Evolutionary conservation across 2,797 vertebrate species (phyloP), one percentile per base, ranked within the genome.

Genomic region (Fistularia commersonii): DNA sequence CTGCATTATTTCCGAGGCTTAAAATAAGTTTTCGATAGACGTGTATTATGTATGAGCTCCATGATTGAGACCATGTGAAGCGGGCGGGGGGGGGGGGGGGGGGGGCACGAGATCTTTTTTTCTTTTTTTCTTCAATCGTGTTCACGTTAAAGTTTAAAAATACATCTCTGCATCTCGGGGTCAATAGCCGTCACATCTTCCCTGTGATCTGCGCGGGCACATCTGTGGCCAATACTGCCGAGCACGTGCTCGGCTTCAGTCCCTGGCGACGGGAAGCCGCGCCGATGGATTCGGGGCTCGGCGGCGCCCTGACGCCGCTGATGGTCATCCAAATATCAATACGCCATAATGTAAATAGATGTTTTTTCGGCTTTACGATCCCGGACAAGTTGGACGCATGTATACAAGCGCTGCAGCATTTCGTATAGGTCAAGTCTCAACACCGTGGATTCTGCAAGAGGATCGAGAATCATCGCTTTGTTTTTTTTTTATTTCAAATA

Each of bases 141-240:
- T 90, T 91, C 87, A 91, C 91, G 88, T 94, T 90, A 94, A 93
- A 90, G 90, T 88, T 86, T 81, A 89, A 91, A 91, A 90, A 89
- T 88, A 85, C 87, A 84, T 82, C 89, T 86, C 75, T 85, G 85
- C 89, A 89, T 92, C 87, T 85, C 88, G 89, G 23, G 93, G 94
- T 93, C 94, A 93, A 95, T 93, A 23, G 90, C 93, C 93, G 91
- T 92, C 78, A 80, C 87, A 59, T 89, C 91, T 90, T 87, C 82
- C 80, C 76, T 88, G 88, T 89, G 83, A 90, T 90, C 85, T 85
- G 77, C 64, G 74, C 72, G 74, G 81, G 79, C 77, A 87, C 87
- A 88, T 87, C 87, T 88, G 85, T 72, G 78, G 80, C 79, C 79
- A 87, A 88, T 87, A 80, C 79, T 48, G 71, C 72, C 64, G 11